These are phyloP conservation scores for Spondyliosoma cantharus DNA, from an alignment of 2,797 vertebrate genomes.

Conservation along the genomic window DNA sequence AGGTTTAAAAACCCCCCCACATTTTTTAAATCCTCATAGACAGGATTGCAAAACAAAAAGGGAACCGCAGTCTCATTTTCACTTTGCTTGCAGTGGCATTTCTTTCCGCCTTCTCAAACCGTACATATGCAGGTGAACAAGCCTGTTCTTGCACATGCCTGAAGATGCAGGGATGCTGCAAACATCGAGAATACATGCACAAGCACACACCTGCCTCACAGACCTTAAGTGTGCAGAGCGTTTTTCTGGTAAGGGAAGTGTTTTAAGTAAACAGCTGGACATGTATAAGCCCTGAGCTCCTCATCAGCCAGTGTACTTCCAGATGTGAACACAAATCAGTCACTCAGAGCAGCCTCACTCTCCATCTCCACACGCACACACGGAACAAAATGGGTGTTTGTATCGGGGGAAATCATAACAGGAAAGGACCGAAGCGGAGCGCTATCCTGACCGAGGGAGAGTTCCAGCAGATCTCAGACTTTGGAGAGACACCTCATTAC, in stretches of 20 bases:
- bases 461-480: conserved; percentile 47
- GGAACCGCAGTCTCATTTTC: too few relatives aligned
- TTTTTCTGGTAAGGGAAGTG: conserved; percentile 46
- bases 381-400: conserved; percentile 61
- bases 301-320: conserved; percentile 64
- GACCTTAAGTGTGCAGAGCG: conserved; percentile 13
- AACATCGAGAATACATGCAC: conserved; percentile 33
- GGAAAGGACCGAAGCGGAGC: conserved; percentile 56
- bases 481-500: conserved; percentile 69
- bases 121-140: conserved; percentile 47
- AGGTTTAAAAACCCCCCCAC: too few relatives aligned
- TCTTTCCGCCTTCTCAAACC: conserved; percentile 7
- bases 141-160: conserved; percentile 8
- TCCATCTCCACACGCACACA: conserved; percentile 30
- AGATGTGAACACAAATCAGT: conserved; percentile 76
- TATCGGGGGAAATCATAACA: conserved; percentile 75
- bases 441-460: conserved; percentile 39
- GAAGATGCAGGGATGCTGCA: conserved; percentile 17
- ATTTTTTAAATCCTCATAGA: too few relatives aligned
- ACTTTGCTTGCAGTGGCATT: too few relatives aligned
- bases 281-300: conserved; percentile 48
- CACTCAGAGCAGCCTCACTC: conserved; percentile 33
- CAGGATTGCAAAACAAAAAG: too few relatives aligned
- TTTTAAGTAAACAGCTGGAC: conserved; percentile 65
- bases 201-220: conserved; percentile 26